Conservation (phyloP, 2,797 vertebrate species). For the Spatula versicolor region DNA sequence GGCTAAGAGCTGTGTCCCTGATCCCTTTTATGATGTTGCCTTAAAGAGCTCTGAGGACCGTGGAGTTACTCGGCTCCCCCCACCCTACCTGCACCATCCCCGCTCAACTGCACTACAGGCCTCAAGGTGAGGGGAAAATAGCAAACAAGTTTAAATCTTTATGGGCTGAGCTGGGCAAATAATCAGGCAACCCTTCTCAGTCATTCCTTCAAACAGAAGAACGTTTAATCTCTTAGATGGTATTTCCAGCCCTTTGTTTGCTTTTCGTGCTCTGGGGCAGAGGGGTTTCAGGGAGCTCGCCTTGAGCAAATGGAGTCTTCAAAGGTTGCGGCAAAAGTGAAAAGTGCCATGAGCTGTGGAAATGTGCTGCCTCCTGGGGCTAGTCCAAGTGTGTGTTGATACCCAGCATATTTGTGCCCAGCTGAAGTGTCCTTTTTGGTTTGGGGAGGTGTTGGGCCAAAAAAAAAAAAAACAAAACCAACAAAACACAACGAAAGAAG, state of each 20-base stretch:
- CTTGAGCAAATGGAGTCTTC: neutral
- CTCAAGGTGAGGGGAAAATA: conserved; percentile 19
- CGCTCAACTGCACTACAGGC: neutral
- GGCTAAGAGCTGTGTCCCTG: conserved; percentile 42
- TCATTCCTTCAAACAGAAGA: conserved; percentile 18
- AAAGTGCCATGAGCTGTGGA: neutral
- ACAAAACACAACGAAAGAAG: no score
- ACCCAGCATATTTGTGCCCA: neutral
- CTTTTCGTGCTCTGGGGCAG: neutral
- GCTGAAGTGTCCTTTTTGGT: neutral
- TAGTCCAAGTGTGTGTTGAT: neutral
- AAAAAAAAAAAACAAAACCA: no score
- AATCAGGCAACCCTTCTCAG: neutral
- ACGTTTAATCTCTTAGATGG: neutral
- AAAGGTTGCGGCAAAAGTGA: neutral
- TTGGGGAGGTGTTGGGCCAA: neutral
- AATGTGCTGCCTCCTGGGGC: neutral
- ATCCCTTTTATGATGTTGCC: conserved; percentile 54
- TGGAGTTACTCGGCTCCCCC: neutral
- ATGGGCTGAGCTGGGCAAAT: conserved; percentile 33
- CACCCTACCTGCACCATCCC: neutral
- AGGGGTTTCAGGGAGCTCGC: neutral
- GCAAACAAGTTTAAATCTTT: conserved; percentile 47
- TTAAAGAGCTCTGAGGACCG: conserved; percentile 1
- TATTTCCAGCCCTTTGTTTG: conserved; percentile 35